Evolutionary conservation across 2,797 vertebrate genomes (phyloP).

Genomic region (Ceryle rudis): DNA sequence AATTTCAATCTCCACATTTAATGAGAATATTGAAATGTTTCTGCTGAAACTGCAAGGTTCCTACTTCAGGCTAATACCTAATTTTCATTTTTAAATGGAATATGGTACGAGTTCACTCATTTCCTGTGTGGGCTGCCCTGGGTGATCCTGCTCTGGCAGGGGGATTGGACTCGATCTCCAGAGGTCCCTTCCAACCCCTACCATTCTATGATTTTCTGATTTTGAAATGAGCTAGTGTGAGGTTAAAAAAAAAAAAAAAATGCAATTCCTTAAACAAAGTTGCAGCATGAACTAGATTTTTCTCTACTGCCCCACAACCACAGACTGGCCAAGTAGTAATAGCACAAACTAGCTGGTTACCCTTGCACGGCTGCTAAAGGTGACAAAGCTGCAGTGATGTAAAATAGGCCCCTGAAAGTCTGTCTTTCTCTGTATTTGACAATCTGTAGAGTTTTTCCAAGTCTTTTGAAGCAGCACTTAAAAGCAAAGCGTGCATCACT

Average conservation of each 20-base stretch:
- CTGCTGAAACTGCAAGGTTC: background rate
- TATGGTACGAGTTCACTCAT: background rate
- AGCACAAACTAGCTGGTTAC: background rate
- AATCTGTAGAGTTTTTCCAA: background rate
- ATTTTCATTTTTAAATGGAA: constrained; percentile 23
- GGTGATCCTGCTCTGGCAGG: no score
- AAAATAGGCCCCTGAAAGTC: background rate
- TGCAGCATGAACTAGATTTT: rapidly evolving
- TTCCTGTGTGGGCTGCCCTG: no score
- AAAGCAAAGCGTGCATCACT: background rate
- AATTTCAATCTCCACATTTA: constrained; percentile 13
- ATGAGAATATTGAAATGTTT: constrained; percentile 16
- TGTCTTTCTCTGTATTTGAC: rapidly evolving
- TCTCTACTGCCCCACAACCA: no score
- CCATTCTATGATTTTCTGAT: background rate
- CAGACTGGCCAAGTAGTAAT: rapidly evolving
- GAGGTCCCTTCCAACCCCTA: no score
- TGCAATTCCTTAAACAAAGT: background rate
- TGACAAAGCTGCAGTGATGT: background rate
- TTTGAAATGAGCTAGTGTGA: background rate
- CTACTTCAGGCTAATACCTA: background rate
- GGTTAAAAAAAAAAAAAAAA: background rate
- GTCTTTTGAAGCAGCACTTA: rapidly evolving
- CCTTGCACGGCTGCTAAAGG: background rate
- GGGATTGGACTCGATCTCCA: no score